Evolutionary conservation across 2,113 vertebrate species (phyloP).

Genomic region (Halichoeres trimaculatus): DNA sequence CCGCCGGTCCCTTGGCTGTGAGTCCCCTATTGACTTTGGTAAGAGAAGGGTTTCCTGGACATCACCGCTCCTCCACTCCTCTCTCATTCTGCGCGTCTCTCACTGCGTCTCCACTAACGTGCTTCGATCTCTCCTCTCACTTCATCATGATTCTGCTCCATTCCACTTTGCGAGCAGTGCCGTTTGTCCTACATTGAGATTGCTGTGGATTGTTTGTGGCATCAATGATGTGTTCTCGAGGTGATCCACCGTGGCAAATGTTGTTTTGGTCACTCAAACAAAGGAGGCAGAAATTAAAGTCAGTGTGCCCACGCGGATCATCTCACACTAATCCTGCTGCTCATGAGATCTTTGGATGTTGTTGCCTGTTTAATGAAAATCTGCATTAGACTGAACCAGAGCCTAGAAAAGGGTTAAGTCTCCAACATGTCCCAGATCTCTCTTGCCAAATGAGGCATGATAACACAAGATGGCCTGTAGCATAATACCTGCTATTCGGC

Average conservation of each 20-base stretch:
- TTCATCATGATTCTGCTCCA: constrained; percentile 51
- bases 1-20: constrained; percentile 80
- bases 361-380: constrained; percentile 18
- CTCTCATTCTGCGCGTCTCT: constrained; percentile 32
- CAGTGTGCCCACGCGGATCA: constrained; percentile 28
- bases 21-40: constrained; percentile 83
- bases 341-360: neutral
- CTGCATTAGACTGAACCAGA: neutral
- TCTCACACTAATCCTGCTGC: constrained; percentile 53
- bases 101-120: constrained; percentile 54
- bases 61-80: constrained; percentile 34
- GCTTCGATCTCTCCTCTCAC: constrained; percentile 40
- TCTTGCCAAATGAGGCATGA: constrained; percentile 13
- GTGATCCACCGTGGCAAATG: constrained; percentile 14
- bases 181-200: constrained; percentile 26
- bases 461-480: neutral
- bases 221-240: constrained; percentile 1
- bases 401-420: neutral
- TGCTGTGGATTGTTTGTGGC: constrained; percentile 62
- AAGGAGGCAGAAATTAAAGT: constrained; percentile 4
- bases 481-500: neutral
- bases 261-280: constrained; percentile 12
- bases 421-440: neutral
- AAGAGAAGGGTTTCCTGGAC: constrained; percentile 75
- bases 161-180: constrained; percentile 17